Evolutionary conservation across 1,140 invertebrate genomes (phyloP), one percentile per base, ranked within the genome.

Genomic region (Eueides isabella): DNA sequence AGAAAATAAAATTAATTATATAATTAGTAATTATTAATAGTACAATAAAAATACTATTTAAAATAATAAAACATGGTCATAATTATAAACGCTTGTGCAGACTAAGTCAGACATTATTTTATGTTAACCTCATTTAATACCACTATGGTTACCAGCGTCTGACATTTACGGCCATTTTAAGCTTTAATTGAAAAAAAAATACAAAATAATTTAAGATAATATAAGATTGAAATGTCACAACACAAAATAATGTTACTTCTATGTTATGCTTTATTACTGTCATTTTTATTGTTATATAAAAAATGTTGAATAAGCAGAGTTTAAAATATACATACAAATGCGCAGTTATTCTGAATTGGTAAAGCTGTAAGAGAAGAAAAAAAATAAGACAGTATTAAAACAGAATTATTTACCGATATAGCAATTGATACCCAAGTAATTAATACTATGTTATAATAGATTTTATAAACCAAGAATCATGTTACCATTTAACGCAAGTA

Each of bases 171-270:
- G 78, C 75, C 78, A 80, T 80, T 61, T 79, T 81, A 81, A 87
- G 85, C 82, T 87, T 88, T 88, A 88, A 88, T 80, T 68, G 55
- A 77, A 64, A 80, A 79, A 61, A 19, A 75, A 67, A 75, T 69
- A 74, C 66, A 74, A 74, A 74, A 69, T 74, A 74, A 55, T 74
- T 69, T 75, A 78, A 78, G 72, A 44, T 67, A 67, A 77, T 67
- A 44, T 67, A 66, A 44, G 65, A 63, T 65, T 29, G 33, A 64
- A 73, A 67, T 71, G 66, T 74, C 44, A 69, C 48, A 74, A 69
- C 19, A 74, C 38, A 33, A 68, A 72, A 65, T 38, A 62, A 69
- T 61, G 64, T 70, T 69, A 77, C 26, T 67, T 69, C 28, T 67
- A 28, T 11, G 9, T 26, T 7, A 19, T 23, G 48, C 11, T 26